Evolutionary conservation across 2,888 invertebrate species (phyloP), one percentile per base, ranked within the genome.

Genomic region (Plagodis pulveraria): DNA sequence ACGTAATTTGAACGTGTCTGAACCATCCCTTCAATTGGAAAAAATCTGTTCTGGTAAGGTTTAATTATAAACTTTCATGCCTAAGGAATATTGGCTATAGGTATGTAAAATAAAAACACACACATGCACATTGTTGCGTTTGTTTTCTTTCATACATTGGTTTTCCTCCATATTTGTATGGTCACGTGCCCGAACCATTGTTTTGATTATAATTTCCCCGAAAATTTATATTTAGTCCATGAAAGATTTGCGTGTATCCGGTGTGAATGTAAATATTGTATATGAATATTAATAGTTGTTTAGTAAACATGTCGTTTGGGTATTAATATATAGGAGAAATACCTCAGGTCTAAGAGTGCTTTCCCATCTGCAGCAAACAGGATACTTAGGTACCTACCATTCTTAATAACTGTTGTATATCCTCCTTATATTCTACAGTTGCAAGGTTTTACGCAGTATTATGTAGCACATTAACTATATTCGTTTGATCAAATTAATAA

Each of bases 171-270:
- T 51, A 12, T 6, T n/a, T 51, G 36, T 41, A 41, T 40, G 34
- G 11, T 22, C 36, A 35, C 41, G 12, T 40, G 40, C 49, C n/a
- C n/a, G 35, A 7, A 48, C 40, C 9, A 54, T 46, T 50, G 36
- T 50, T 47, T 55, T 48, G n/a, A 11, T 22, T 9, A 34, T 9
- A 40, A 50, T 55, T 54, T 55, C 55, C 32, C 11, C 38, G 55
- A 60, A 60, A 50, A 34, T 40, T 12, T 36, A 43, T 54, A 54
- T 58, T 52, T 54, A 50, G 50, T 54, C 11, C 49, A 9, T 32
- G 9, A 42, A 54, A 54, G 50, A 54, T 58, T 42, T 50, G 58
- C 12, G 33, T 50, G 33, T 50, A 45, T 42, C 48, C 47, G 8
- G 6, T 12, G 33, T 6, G 36, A 5, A 36, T 35, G 47, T 47